A percentile compares a stretch with the other conserved stretches of the same genome.
phyloP scores from a whole-genome alignment of 2,797 vertebrate species.

The Sparus aurata region DNA sequence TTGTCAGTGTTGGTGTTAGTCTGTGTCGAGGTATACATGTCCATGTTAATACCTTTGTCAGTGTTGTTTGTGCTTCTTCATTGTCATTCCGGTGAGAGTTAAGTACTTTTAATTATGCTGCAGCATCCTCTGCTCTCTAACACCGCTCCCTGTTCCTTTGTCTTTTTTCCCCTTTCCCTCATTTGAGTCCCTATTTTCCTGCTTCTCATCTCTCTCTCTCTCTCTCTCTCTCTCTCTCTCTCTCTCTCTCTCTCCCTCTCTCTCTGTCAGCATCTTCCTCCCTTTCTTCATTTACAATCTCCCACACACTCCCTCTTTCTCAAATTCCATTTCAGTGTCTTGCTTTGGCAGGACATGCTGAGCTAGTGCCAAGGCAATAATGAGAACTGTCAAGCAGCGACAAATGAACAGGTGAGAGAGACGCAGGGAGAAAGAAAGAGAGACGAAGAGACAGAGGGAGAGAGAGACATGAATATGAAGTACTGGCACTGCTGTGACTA shows the following conservation, averaged over 20 bases:
- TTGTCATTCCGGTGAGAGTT: conserved; percentile 72
- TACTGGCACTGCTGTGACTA: conserved; percentile 67
- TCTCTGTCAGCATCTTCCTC: conserved; percentile 68
- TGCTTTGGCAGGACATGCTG: conserved; percentile 85
- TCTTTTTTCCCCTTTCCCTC: conserved; percentile 48
- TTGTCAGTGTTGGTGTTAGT: conserved; percentile 47
- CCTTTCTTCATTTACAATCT: conserved; percentile 77
- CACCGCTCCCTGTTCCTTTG: conserved; percentile 43
- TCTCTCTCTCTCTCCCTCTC: conserved; percentile 44
- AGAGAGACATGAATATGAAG: conserved; percentile 78
- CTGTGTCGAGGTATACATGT: conserved; percentile 48
- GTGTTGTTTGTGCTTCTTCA: conserved; percentile 63
- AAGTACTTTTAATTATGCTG: conserved; percentile 76
- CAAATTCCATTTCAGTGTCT: conserved; percentile 83
- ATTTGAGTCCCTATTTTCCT: conserved; percentile 38
- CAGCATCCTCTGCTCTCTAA: conserved; percentile 52
- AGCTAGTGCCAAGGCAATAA: conserved; percentile 87
- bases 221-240: conserved; percentile 42
- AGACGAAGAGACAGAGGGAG: conserved; percentile 51
- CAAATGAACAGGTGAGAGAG: conserved; percentile 87
- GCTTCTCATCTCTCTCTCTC: conserved; percentile 30
- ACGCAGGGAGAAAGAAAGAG: conserved; percentile 60
- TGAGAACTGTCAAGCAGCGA: conserved; percentile 87
- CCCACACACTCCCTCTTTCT: conserved; percentile 71
- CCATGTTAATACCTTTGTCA: conserved; percentile 62